phyloP scores from a whole-genome alignment of 2,888 invertebrate species.

The Pristionchus fissidentatus region DNA sequence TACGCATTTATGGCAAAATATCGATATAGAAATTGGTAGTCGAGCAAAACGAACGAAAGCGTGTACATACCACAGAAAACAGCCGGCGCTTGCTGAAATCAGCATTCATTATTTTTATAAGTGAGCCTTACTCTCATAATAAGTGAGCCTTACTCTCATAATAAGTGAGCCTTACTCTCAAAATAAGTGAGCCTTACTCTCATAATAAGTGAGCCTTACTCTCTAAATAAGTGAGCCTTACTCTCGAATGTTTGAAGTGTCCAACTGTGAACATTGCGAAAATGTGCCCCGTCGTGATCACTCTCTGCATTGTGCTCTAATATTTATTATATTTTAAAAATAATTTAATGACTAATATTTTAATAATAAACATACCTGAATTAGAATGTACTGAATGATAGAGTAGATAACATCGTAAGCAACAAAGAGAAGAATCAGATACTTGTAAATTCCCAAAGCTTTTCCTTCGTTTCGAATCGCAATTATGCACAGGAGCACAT shows the following conservation, averaged over 20 bases:
- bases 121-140: no score
- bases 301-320: conserved; percentile 14
- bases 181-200: no score
- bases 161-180: no score
- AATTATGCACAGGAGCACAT: background rate
- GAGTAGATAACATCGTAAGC: background rate
- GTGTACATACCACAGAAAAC: background rate
- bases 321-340: no score
- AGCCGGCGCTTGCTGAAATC: background rate
- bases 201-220: no score
- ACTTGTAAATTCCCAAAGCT: background rate
- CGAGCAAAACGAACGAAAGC: background rate
- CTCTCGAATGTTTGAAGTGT: background rate
- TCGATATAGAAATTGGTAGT: background rate
- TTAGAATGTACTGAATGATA: background rate
- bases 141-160: no score
- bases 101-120: background rate
- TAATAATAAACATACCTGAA: background rate
- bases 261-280: background rate
- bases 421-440: no score
- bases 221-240: no score
- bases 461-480: background rate
- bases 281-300: background rate
- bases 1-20: background rate
- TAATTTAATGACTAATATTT: no score